These are phyloP conservation scores for Helobdella robusta DNA, from an alignment of 2,888 invertebrate genomes.

Conservation along the genomic window DNA sequence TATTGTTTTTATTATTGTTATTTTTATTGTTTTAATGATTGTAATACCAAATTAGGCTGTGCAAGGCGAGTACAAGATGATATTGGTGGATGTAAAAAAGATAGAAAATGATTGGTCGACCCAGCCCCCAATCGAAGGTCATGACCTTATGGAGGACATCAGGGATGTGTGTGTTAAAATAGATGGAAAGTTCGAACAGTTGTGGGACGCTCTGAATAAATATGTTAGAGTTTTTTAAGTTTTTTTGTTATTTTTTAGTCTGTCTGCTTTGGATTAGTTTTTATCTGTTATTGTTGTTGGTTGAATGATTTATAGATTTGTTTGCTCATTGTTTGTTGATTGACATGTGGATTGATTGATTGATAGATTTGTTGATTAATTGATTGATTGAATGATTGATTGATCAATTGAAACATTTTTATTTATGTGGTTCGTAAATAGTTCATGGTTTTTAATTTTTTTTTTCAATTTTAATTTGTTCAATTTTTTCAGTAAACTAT, in stretches of 20 bases:
- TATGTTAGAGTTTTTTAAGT: too few relatives aligned
- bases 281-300: too few relatives aligned
- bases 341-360: not conserved
- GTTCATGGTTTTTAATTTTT: too few relatives aligned
- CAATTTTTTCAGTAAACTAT: not conserved
- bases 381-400: not conserved
- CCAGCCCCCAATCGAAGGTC: not conserved
- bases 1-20: not conserved
- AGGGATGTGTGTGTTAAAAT: not conserved
- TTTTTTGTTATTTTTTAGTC: too few relatives aligned
- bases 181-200: too few relatives aligned
- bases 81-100: not conserved
- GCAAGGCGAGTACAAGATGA: constrained; percentile 4
- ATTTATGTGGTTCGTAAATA: too few relatives aligned
- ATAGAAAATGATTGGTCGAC: constrained; percentile 2
- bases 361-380: not conserved
- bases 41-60: not conserved
- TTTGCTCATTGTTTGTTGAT: too few relatives aligned
- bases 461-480: not conserved
- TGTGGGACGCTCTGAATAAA: too few relatives aligned
- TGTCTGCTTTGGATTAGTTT: too few relatives aligned
- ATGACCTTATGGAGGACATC: constrained; percentile 12
- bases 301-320: too few relatives aligned
- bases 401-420: too few relatives aligned
- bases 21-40: not conserved